Evolutionary conservation across 2,113 vertebrate genomes (phyloP).

Genomic region (Nyctereutes procyonoides): DNA sequence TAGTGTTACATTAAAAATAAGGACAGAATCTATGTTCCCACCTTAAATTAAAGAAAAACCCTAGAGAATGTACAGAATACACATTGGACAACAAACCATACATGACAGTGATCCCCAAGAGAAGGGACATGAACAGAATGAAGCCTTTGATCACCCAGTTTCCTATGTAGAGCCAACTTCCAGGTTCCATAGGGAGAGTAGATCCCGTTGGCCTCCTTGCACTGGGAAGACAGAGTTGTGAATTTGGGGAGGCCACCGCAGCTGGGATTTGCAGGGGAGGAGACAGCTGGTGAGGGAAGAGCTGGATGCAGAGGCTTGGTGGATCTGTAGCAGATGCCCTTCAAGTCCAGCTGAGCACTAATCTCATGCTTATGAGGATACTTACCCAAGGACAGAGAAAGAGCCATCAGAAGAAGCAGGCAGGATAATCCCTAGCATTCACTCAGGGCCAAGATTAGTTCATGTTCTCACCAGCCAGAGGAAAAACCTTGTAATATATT

Average conservation of each 20-base stretch:
- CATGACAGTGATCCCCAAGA: not conserved
- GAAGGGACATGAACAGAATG: not conserved
- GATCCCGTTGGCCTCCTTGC: not conserved
- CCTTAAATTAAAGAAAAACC: not conserved
- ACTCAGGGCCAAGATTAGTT: not conserved
- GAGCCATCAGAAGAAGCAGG: not conserved
- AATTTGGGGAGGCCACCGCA: not conserved
- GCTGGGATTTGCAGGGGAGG: not conserved
- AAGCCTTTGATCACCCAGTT: not conserved
- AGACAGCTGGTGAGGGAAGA: not conserved
- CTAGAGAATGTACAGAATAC: not conserved
- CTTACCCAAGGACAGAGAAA: not conserved
- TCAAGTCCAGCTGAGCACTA: not conserved
- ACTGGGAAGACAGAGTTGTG: not conserved
- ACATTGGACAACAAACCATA: not conserved
- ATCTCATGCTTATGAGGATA: not conserved
- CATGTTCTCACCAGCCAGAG: not conserved
- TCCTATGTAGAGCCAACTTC: not conserved
- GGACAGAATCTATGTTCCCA: not conserved
- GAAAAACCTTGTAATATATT: not conserved
- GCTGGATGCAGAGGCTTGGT: not conserved
- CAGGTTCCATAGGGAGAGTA: not conserved
- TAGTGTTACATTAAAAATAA: not conserved
- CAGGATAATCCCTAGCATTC: not conserved
- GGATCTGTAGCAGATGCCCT: not conserved